A percentile compares a stretch with the other conserved stretches of the same genome.
Conservation (phyloP, 2,797 vertebrate genomes). For the Neosilurus mollespiculum region DNA sequence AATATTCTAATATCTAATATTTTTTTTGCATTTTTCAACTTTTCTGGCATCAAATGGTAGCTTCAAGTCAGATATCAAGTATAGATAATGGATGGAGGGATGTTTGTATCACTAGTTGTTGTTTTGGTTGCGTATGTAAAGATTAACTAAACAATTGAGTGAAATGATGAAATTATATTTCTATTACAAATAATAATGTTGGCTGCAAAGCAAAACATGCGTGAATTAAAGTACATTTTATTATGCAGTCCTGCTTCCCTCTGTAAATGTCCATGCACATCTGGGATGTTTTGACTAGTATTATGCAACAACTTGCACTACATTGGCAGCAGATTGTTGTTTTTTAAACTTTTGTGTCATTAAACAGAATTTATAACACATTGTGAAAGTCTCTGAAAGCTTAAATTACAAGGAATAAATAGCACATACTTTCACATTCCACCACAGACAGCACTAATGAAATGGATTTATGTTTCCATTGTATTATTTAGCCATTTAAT, state of each 20-base stretch:
- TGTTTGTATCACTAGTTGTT: background rate
- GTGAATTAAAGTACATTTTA: background rate
- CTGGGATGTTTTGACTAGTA: background rate
- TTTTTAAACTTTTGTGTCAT: background rate
- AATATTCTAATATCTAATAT: no score
- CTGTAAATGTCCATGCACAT: background rate
- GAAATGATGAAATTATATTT: background rate
- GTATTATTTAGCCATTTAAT: conserved; percentile 15
- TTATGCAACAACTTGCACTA: background rate
- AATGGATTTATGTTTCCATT: conserved; percentile 4
- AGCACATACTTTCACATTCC: background rate
- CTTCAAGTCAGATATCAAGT: no score
- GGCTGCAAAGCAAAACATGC: background rate
- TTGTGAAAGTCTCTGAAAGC: background rate
- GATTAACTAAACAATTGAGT: background rate
- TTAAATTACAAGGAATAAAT: background rate
- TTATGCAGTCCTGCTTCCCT: background rate
- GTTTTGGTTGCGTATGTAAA: background rate
- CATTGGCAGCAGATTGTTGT: background rate
- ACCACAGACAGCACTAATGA: background rate
- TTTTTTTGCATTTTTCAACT: no score
- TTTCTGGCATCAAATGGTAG: no score
- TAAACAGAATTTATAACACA: conserved; percentile 12
- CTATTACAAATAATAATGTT: background rate
- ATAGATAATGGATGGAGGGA: no score